Percentiles rank a stretch among this genome's conserved stretches.
phyloP scores from a whole-genome alignment of 2,888 invertebrate genomes.

The Dendrolimus pini region DNA sequence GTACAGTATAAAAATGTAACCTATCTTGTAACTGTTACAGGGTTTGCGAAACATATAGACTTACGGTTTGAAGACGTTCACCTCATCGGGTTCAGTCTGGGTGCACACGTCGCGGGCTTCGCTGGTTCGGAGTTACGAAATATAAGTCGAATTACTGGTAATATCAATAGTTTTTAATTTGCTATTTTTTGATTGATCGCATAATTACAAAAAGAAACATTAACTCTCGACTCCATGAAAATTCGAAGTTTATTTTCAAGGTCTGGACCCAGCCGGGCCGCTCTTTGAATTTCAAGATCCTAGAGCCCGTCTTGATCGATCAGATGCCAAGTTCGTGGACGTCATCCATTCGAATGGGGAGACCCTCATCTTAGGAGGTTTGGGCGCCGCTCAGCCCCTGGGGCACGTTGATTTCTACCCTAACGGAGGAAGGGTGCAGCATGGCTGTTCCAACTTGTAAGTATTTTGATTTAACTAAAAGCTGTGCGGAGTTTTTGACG shows the following conservation, averaged over 20 bases:
- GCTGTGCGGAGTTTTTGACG: too few relatives aligned
- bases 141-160: slow-evolving; percentile 90
- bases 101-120: slow-evolving; percentile 94
- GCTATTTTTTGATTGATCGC: not conserved
- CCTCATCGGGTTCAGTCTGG: slow-evolving; percentile 92
- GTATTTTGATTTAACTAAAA: slow-evolving; percentile 12
- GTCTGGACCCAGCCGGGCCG: slow-evolving; percentile 93
- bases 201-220: too few relatives aligned
- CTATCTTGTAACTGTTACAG: slow-evolving; percentile 18
- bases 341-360: slow-evolving; percentile 97
- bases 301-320: slow-evolving; percentile 87
- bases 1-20: too few relatives aligned
- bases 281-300: slow-evolving; percentile 93
- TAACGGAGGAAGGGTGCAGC: slow-evolving; percentile 94
- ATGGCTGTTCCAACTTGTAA: slow-evolving; percentile 90
- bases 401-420: slow-evolving; percentile 96
- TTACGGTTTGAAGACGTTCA: slow-evolving; percentile 86
- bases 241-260: slow-evolving; percentile 47
- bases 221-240: too few relatives aligned
- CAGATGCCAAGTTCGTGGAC: slow-evolving; percentile 92
- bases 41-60: slow-evolving; percentile 81
- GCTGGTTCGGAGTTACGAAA: slow-evolving; percentile 89
- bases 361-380: slow-evolving; percentile 91
- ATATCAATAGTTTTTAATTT: not conserved
- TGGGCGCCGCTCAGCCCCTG: slow-evolving; percentile 93